Percentiles rank a stretch among this genome's conserved stretches.
These are phyloP conservation scores for Xiphophorus birchmanni DNA, from an alignment of 2,797 vertebrate species.

Conservation along the genomic window DNA sequence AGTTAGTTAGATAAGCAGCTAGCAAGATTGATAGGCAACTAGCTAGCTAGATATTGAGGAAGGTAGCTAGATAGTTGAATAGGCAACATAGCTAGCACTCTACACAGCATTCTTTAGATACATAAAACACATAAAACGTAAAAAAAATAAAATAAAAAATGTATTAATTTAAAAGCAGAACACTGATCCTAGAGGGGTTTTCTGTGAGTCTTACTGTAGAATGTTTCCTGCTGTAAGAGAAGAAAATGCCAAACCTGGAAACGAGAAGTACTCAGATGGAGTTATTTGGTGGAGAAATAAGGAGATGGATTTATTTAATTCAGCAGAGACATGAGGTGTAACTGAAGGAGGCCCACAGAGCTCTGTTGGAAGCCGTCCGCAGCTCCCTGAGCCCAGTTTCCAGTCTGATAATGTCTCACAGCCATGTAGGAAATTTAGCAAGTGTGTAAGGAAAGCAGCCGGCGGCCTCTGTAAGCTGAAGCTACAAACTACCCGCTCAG, in stretches of 20 bases:
- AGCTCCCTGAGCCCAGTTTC: slow-evolving; percentile 69
- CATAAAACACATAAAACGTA: not conserved
- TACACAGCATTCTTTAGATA: too few relatives aligned
- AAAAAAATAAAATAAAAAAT: not conserved
- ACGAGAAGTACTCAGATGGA: not conserved
- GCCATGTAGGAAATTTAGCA: slow-evolving; percentile 67
- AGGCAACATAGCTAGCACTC: too few relatives aligned
- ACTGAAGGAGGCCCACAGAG: not conserved
- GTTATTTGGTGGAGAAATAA: not conserved
- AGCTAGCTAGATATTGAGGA: too few relatives aligned
- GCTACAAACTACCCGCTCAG: not conserved
- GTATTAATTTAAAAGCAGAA: too few relatives aligned
- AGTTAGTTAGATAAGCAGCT: too few relatives aligned
- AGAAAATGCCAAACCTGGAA: not conserved
- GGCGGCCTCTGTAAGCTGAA: slow-evolving; percentile 40
- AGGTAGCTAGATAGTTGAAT: too few relatives aligned
- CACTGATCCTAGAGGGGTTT: not conserved
- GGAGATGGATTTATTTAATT: not conserved
- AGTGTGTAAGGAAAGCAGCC: slow-evolving; percentile 53
- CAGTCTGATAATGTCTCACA: slow-evolving; percentile 74
- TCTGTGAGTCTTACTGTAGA: not conserved
- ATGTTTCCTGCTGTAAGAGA: not conserved
- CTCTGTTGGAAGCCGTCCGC: not conserved
- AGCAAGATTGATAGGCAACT: too few relatives aligned
- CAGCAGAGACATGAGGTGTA: not conserved